phyloP scores from a whole-genome alignment of 2,888 invertebrate species.

The Onchidella celtica region DNA sequence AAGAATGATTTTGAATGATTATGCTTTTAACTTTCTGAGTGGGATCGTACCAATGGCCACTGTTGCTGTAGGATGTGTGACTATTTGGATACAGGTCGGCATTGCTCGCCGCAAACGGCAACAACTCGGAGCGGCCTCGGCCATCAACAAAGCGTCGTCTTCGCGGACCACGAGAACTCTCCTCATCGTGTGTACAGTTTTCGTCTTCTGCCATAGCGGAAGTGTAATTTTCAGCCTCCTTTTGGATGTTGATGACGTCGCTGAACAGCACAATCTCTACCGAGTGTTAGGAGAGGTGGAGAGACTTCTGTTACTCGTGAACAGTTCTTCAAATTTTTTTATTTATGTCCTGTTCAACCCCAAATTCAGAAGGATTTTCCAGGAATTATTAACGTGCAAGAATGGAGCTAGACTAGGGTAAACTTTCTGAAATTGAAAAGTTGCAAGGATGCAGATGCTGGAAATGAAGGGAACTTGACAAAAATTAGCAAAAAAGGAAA shows the following conservation, averaged over 20 bases:
- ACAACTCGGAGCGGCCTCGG: background rate
- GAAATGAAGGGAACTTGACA: too few species aligned
- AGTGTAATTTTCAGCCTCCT: background rate
- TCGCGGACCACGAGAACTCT: background rate
- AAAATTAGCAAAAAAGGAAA: too few species aligned
- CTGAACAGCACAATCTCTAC: background rate
- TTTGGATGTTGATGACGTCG: background rate
- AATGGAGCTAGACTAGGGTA: too few species aligned
- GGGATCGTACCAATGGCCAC: background rate
- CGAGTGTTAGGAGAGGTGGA: background rate
- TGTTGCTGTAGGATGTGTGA: background rate
- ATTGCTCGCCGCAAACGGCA: background rate
- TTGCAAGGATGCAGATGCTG: too few species aligned
- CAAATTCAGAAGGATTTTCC: background rate
- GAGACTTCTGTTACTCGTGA: background rate
- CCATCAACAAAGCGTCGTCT: background rate
- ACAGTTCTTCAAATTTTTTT: background rate
- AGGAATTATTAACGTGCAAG: background rate
- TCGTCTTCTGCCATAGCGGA: background rate
- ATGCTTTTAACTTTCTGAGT: background rate
- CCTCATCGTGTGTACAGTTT: background rate
- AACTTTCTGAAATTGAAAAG: too few species aligned
- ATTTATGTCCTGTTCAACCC: background rate
- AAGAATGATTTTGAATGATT: background rate
- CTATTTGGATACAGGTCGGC: background rate